Evolutionary conservation across 2,888 invertebrate species (phyloP), one percentile per base, ranked within the genome.

Genomic region (Callyntrura guangdongensis): DNA sequence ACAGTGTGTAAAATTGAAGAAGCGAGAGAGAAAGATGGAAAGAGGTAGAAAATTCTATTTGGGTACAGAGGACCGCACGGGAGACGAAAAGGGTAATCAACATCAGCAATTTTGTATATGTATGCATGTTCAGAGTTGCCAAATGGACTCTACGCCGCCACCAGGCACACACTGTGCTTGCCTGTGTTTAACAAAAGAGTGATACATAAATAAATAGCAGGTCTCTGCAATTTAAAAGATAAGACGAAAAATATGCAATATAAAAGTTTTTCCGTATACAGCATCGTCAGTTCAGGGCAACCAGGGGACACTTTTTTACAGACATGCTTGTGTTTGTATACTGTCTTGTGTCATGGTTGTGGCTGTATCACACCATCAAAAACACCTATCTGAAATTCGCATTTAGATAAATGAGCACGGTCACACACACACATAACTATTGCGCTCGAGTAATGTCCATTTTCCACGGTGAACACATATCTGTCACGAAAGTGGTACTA

Each of bases 381-480:
- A 77, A 77, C 53, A 53, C 53, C 56, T 77, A n/a, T 27, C 36
- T 82, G 61, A 84, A 72, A 25, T 53, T 27, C 49, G 53, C 69
- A 72, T 84, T 69, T 67, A 69, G 53, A 69, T 69, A 84, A 84
- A 84, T 56, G 84, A 72, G 49, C 45, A 27, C 27, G 12, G 5
- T 14, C 22, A 9, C 6, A 6, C n/a, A 64, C 5, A 64, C 22
- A 22, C 61, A 36, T 59, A n/a, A n/a, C n/a, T n/a, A n/a, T n/a
- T n/a, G n/a, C n/a, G 81, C 59, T 36, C 9, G 6, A 14, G 17
- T 56, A 69, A 36, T 36, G 47, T 74, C 17, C 59, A 17, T 59
- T 59, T 14, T 59, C 6, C 59, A 17, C 17, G 59, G 14, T 59
- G 1, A 0, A 59, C 17, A 14, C 59, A 59, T 36, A 36, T 36